phyloP scores from a whole-genome alignment of 2,797 vertebrate genomes.

The Salmo trutta region DNA sequence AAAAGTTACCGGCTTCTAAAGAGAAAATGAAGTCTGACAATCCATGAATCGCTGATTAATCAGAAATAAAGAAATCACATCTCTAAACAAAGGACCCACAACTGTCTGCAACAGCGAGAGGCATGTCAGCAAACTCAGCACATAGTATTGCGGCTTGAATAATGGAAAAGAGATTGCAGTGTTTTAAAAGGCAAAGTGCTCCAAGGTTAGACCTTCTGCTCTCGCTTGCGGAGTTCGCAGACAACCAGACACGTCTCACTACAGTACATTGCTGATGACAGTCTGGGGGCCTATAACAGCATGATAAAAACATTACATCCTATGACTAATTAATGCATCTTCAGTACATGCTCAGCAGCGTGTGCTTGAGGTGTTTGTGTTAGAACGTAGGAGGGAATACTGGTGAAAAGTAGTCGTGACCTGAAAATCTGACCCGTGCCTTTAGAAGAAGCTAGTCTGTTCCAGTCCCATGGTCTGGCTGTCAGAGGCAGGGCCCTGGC shows the following conservation, averaged over 20 bases:
- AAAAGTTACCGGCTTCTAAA: background rate
- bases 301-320: slow-evolving; percentile 8
- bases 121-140: background rate
- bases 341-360: background rate
- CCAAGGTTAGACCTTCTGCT: background rate
- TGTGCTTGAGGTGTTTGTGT: slow-evolving; percentile 30
- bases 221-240: background rate
- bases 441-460: slow-evolving; percentile 21
- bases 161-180: slow-evolving; percentile 4
- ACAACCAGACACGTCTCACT: background rate
- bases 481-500: slow-evolving; percentile 39
- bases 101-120: background rate
- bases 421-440: slow-evolving; percentile 12
- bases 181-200: slow-evolving; percentile 1
- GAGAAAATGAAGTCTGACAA: background rate
- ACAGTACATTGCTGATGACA: slow-evolving; percentile 21
- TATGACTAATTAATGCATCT: slow-evolving; percentile 37
- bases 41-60: background rate
- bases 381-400: slow-evolving; percentile 8
- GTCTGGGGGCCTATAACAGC: slow-evolving; percentile 20
- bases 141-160: slow-evolving; percentile 7
- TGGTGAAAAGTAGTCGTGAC: slow-evolving; percentile 35
- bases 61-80: background rate
- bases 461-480: slow-evolving; percentile 31
- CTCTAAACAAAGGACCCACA: background rate